These are phyloP conservation scores for Callosobruchus maculatus DNA, from an alignment of 2,888 invertebrate species.

Conservation along the genomic window DNA sequence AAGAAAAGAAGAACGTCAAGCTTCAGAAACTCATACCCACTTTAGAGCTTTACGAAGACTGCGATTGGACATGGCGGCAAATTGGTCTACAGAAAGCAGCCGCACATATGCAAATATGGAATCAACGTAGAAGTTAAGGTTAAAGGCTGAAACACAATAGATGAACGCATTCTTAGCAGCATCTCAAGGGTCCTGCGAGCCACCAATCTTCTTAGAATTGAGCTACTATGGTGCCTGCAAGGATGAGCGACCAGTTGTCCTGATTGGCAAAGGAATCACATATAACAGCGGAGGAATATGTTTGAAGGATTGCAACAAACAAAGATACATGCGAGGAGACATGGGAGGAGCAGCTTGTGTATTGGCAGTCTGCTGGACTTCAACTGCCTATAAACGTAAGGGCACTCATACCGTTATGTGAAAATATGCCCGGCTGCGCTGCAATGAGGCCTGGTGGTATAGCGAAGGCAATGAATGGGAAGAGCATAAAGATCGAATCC, in stretches of 20 bases:
- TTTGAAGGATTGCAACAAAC: constrained; percentile 59
- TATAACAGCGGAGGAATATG: constrained; percentile 74
- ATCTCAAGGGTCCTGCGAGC: constrained; percentile 72
- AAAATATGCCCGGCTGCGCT: no score
- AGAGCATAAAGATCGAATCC: no score
- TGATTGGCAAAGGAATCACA: constrained; percentile 71
- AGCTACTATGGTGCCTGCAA: no score
- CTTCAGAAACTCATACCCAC: constrained; percentile 44
- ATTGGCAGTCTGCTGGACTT: constrained; percentile 62
- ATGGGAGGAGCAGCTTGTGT: constrained; percentile 85
- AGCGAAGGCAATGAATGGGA: constrained; percentile 69
- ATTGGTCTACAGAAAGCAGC: constrained; percentile 70
- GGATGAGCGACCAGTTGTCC: constrained; percentile 63
- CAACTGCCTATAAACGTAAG: constrained; percentile 69
- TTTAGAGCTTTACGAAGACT: constrained; percentile 59
- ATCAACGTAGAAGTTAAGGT: constrained; percentile 65
- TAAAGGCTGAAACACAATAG: constrained; percentile 65
- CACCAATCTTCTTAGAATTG: no score
- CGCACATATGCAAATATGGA: constrained; percentile 61
- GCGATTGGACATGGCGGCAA: constrained; percentile 68
- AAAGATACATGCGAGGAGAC: constrained; percentile 74
- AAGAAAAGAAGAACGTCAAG: constrained; percentile 55
- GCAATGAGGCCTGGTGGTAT: constrained; percentile 82
- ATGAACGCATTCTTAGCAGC: constrained; percentile 79
- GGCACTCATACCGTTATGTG: constrained; percentile 71